Conservation (phyloP, 1,140 invertebrate species). For the Achatina immaculata region DNA sequence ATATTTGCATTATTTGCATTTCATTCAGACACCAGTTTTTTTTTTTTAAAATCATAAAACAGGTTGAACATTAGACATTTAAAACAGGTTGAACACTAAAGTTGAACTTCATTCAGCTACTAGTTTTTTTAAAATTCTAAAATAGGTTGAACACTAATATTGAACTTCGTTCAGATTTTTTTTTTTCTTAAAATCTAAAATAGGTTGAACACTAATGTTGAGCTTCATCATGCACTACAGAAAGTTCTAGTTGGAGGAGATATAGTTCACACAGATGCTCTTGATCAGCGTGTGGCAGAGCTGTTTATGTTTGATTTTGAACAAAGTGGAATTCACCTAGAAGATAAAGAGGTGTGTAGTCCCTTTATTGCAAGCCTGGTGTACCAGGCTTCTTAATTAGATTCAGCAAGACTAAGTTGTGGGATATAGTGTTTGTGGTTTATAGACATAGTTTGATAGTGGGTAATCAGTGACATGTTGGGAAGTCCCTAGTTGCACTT, state of each 20-base stretch:
- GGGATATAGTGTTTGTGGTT: no score
- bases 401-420: no score
- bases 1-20: no score
- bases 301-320: constrained; percentile 97
- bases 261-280: constrained; percentile 76
- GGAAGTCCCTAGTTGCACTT: no score
- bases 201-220: constrained; percentile 87
- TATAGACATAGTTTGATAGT: no score
- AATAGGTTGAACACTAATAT: neutral
- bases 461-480: no score
- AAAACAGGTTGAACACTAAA: neutral
- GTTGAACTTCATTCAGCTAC: neutral
- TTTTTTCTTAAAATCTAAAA: constrained; percentile 14
- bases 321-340: constrained; percentile 94
- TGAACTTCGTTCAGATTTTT: neutral
- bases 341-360: constrained; percentile 75
- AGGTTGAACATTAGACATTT: no score
- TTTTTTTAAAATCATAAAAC: no score
- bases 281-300: constrained; percentile 87
- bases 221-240: constrained; percentile 83
- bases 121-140: neutral
- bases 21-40: no score
- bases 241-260: constrained; percentile 82
- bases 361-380: neutral
- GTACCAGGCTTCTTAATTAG: no score